Evolutionary conservation across 2,888 invertebrate species (phyloP).

Genomic region (Malthinus seriepunctatus): DNA sequence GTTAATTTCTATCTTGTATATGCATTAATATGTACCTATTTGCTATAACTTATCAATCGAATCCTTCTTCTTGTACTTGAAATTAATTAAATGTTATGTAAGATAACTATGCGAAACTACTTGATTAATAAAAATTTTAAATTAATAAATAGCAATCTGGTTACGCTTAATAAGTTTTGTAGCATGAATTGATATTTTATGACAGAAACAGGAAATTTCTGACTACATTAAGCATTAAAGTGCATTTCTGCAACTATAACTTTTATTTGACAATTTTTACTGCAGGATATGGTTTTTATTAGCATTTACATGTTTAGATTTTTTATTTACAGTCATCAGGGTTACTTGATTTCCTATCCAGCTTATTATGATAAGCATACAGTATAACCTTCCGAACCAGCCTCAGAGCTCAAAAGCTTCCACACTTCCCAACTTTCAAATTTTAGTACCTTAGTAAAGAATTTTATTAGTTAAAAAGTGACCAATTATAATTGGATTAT

Average conservation of each 20-base stretch:
- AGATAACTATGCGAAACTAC: not conserved
- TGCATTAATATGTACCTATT: not conserved
- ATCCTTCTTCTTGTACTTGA: too few species aligned
- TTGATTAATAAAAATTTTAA: not conserved
- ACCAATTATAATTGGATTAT: too few species aligned
- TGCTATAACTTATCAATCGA: slow-evolving; percentile 1
- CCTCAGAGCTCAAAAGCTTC: too few species aligned
- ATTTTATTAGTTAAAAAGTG: too few species aligned
- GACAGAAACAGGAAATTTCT: slow-evolving; percentile 51
- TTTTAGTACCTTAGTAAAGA: too few species aligned
- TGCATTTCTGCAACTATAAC: slow-evolving; percentile 43
- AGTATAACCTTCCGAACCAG: too few species aligned
- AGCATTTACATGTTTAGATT: too few species aligned
- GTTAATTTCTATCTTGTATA: slow-evolving; percentile 11
- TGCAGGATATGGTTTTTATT: slow-evolving; percentile 12
- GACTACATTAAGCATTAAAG: slow-evolving; percentile 38
- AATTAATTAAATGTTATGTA: too few species aligned
- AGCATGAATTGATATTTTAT: slow-evolving; percentile 50
- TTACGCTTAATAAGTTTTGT: slow-evolving; percentile 45
- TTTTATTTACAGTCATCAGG: too few species aligned
- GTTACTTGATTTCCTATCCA: too few species aligned
- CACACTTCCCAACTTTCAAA: too few species aligned
- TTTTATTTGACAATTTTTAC: slow-evolving; percentile 9
- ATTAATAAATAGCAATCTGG: slow-evolving; percentile 15
- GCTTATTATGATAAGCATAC: too few species aligned